Base-by-base conservation (phyloP, 2,113 vertebrate genomes). In the Grammomys surdaster region DNA sequence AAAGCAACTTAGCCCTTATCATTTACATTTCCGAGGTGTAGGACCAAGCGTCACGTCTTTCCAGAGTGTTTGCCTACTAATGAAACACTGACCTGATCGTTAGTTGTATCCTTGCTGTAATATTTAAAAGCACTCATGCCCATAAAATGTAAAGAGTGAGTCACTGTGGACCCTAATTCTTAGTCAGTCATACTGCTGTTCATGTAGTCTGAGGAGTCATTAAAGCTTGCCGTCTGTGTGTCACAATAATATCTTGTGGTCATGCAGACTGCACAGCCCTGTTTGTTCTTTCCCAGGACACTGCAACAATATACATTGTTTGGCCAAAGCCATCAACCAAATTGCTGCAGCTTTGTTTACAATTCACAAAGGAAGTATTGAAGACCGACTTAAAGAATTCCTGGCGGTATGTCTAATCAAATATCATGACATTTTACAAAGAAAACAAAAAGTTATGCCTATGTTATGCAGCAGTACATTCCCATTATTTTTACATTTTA, bases 361-460 rank as follows among this genome's bases (percentile, higher is more conserved):
- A 97, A 99, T 99, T 98, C 99, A 99, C 98, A 99, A 99, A 98
- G 99, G 99, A 97, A 99, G 99, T 99, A 99, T 99, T 96, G 99
- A 99, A 98, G 99, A 99, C 92, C 99, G 99, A 58, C 99, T 99
- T 20, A 99, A 99, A 96, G 99, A 99, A 98, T 99, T 99, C 98
- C 98, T 99, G 96, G 99, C 99, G 43, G 99, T 99, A 99, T 96
- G 99, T 99, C 96, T 76, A 63, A 54, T 73, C 96, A 90, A 3
- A 69, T 89, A 93, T 67, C 51, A 26, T 7, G 17, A 24, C 16
- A 20, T 67, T 91, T 96, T 85, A 63, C 78, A 73, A 95, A 75
- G 33, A 81, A 88, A 94, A 90, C 43, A 70, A 58, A 89, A 89
- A 94, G 43, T 82, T 46, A 56, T 26, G 76, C 92, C 76, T 85